phyloP scores from a whole-genome alignment of 2,888 invertebrate genomes.

The Epistrophella euchroma region DNA sequence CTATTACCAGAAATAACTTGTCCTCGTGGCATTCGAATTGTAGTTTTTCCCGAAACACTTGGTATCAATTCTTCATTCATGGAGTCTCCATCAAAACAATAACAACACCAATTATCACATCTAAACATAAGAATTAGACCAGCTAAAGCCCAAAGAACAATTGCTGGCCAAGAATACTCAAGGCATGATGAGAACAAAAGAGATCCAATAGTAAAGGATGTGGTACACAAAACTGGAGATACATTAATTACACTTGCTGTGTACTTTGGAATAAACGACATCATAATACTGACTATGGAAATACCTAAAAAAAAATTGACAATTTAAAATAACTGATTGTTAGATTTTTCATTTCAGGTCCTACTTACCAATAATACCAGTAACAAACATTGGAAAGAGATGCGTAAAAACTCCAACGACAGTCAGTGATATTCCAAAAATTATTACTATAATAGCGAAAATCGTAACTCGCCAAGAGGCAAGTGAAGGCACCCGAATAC shows the following conservation, averaged over 20 bases:
- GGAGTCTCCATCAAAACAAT: constrained; percentile 81
- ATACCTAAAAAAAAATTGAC: constrained; percentile 77
- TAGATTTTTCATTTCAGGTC: background rate
- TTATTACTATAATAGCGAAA: constrained; percentile 80
- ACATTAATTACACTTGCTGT: constrained; percentile 81
- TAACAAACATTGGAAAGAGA: constrained; percentile 80
- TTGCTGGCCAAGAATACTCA: constrained; percentile 83
- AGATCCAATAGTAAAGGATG: constrained; percentile 79
- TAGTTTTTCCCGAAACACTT: constrained; percentile 81
- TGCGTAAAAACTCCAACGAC: constrained; percentile 79
- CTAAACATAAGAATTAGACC: constrained; percentile 81
- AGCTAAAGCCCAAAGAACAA: constrained; percentile 81
- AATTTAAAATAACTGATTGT: background rate
- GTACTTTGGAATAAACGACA: constrained; percentile 83
- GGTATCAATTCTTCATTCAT: constrained; percentile 81
- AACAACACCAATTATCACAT: constrained; percentile 83
- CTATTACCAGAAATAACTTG: constrained; percentile 79
- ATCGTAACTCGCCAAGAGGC: constrained; percentile 83
- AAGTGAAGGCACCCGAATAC: constrained; percentile 82
- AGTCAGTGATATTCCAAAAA: constrained; percentile 80
- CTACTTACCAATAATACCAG: constrained; percentile 79
- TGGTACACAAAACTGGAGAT: constrained; percentile 81
- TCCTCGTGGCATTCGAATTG: constrained; percentile 81
- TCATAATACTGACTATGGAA: constrained; percentile 81
- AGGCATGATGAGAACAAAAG: constrained; percentile 81